These are phyloP conservation scores for Acropternis orthonyx DNA, from an alignment of 2,797 vertebrate species.

Conservation along the genomic window DNA sequence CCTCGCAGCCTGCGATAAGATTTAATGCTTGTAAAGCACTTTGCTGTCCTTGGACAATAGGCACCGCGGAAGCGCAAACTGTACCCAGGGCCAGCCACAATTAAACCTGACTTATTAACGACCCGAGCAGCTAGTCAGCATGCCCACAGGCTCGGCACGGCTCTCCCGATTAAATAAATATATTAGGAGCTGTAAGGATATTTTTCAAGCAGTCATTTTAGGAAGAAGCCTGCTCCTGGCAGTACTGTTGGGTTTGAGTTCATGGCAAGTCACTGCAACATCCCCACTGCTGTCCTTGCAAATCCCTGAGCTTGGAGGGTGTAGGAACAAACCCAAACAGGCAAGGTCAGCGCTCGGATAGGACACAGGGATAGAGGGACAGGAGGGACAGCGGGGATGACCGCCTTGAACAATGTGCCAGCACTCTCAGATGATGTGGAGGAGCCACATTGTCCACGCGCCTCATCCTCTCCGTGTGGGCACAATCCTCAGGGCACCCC, in stretches of 20 bases:
- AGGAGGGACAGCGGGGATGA: neutral
- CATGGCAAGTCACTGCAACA: neutral
- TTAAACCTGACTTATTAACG: slow-evolving; percentile 34
- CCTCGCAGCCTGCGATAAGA: slow-evolving; percentile 24
- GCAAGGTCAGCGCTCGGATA: fast-evolving
- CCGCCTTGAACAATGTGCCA: fast-evolving
- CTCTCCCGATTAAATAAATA: neutral
- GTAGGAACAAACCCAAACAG: neutral
- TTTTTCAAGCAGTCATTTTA: neutral
- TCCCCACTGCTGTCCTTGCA: neutral
- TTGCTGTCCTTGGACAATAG: slow-evolving; percentile 61
- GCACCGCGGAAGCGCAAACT: slow-evolving; percentile 42
- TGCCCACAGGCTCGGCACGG: neutral
- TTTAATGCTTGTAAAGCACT: slow-evolving; percentile 61
- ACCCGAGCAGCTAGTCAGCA: neutral
- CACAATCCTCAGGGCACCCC: neutral
- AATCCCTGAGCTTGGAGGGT: neutral
- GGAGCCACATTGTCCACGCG: neutral
- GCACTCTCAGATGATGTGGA: fast-evolving
- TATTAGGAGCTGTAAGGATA: neutral
- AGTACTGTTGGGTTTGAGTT: neutral
- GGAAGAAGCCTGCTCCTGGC: neutral
- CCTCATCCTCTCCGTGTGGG: fast-evolving
- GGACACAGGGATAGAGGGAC: neutral
- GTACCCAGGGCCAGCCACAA: neutral